Evolutionary conservation across 2,797 vertebrate species (phyloP).

Genomic region (Sebastes jordani): DNA sequence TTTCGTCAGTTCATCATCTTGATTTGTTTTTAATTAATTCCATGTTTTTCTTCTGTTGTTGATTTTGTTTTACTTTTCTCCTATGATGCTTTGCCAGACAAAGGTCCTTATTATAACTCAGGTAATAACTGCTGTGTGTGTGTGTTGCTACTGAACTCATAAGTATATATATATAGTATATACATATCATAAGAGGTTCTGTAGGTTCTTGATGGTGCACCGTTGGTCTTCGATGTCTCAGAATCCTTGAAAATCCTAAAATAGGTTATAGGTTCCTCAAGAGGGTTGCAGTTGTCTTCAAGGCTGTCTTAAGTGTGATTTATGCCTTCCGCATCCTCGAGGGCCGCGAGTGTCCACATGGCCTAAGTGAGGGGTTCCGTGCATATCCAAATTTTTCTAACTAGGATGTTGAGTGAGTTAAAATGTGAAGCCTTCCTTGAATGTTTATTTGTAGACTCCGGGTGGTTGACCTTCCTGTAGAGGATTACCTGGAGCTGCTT

Average conservation of each 20-base stretch:
- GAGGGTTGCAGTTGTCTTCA: not conserved
- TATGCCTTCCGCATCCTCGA: too few relatives aligned
- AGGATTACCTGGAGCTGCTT: constrained; percentile 53
- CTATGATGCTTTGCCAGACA: constrained; percentile 86
- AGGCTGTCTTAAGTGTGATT: not conserved
- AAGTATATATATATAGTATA: too few relatives aligned
- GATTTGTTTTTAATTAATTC: not conserved
- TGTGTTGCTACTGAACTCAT: too few relatives aligned
- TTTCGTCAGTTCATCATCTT: not conserved
- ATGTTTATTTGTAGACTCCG: not conserved
- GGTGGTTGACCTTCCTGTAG: constrained; percentile 12
- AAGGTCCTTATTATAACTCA: constrained; percentile 87
- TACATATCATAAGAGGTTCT: too few relatives aligned
- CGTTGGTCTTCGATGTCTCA: too few relatives aligned
- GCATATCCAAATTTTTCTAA: too few relatives aligned
- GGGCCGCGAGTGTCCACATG: too few relatives aligned
- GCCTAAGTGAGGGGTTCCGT: too few relatives aligned
- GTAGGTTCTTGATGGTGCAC: not conserved
- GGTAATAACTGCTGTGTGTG: constrained; percentile 76
- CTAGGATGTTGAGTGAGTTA: not conserved
- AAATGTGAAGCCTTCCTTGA: not conserved
- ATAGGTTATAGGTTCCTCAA: not conserved
- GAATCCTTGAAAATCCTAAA: not conserved
- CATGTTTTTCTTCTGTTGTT: constrained; percentile 32
- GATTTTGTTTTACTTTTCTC: constrained; percentile 57